phyloP scores from a whole-genome alignment of 2,888 invertebrate species.

The Altica lythri region DNA sequence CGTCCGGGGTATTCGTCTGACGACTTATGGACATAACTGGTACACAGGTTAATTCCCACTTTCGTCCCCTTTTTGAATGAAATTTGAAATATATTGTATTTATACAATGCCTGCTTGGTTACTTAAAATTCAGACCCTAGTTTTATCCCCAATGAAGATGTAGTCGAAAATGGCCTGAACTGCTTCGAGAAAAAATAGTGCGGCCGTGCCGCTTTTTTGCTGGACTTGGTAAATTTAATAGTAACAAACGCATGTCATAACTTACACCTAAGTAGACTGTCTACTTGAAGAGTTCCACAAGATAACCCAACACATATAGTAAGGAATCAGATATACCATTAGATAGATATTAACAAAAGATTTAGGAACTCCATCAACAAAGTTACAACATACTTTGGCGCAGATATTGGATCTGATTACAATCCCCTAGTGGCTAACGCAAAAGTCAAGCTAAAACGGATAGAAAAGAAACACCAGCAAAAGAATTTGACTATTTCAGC shows the following conservation, averaged over 20 bases:
- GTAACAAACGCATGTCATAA: neutral
- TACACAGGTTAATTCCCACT: too few species aligned
- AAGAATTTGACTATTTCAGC: neutral
- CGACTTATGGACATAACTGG: too few species aligned
- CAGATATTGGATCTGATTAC: conserved; percentile 12
- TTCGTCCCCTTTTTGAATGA: too few species aligned
- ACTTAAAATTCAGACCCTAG: too few species aligned
- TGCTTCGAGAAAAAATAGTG: too few species aligned
- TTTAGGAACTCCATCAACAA: conserved; percentile 5
- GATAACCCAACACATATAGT: conserved; percentile 8
- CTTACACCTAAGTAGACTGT: conserved; percentile 1
- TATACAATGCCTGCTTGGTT: too few species aligned
- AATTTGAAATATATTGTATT: too few species aligned
- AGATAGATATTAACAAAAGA: conserved; percentile 4
- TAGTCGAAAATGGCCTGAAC: too few species aligned
- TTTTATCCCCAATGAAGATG: too few species aligned
- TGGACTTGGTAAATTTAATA: too few species aligned
- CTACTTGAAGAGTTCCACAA: conserved; percentile 10
- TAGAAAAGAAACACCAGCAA: conserved; percentile 4
- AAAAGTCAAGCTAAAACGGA: conserved; percentile 11
- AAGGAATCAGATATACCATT: conserved; percentile 12
- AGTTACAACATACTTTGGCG: conserved; percentile 7
- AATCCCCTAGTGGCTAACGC: neutral
- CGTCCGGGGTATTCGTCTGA: too few species aligned
- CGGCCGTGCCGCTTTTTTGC: too few species aligned